phyloP scores from a whole-genome alignment of 92 coral and sea anemone genomes.

The Meandrina meandrites region DNA sequence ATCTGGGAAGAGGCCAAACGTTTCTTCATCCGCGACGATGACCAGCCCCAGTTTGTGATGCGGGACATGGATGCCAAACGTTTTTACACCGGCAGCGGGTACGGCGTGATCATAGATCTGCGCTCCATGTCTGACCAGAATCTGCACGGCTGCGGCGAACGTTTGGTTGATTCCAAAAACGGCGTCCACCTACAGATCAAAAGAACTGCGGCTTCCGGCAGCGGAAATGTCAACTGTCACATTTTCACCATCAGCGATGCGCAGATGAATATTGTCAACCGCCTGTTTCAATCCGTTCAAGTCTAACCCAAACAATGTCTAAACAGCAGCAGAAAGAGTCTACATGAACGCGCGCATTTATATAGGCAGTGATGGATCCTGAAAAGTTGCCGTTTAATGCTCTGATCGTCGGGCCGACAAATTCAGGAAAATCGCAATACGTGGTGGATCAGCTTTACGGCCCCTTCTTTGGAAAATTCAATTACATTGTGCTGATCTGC shows the following conservation, averaged over 20 bases:
- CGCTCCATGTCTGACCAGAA: neutral
- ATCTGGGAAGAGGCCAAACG: constrained; percentile 25
- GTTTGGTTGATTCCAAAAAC: neutral
- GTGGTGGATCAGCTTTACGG: neutral
- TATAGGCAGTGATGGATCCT: neutral
- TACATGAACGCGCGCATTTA: no score
- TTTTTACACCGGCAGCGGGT: no score
- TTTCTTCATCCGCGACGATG: neutral
- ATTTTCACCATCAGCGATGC: neutral
- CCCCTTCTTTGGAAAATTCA: constrained; percentile 4
- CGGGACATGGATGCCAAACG: no score
- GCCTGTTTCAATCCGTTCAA: neutral
- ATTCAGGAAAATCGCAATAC: neutral
- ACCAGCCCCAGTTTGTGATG: no score
- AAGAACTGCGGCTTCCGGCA: no score
- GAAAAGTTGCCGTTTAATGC: neutral
- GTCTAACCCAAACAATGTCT: neutral
- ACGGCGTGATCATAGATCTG: neutral
- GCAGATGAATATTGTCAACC: neutral
- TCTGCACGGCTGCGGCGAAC: neutral
- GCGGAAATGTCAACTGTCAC: neutral
- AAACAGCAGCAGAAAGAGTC: no score
- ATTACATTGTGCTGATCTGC: constrained; percentile 21
- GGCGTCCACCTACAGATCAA: neutral
- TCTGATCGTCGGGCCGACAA: constrained; percentile 33